phyloP scores from a whole-genome alignment of 2,113 vertebrate species.

The Cephalopholis sonnerati region DNA sequence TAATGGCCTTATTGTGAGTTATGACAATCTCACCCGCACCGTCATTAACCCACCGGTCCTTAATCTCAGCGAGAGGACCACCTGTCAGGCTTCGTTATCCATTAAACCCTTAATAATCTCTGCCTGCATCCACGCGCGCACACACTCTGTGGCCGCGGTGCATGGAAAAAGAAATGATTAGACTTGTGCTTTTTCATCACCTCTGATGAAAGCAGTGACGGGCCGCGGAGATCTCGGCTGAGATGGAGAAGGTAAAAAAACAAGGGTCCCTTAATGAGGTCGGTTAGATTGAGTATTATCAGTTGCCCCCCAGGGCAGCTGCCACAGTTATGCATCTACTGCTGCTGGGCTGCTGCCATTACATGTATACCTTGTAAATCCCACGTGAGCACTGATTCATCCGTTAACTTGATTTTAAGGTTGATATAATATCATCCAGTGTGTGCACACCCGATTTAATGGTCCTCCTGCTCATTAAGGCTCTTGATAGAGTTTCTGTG shows the following conservation, averaged over 20 bases:
- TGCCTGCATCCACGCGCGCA: background rate
- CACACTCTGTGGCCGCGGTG: conserved; percentile 6
- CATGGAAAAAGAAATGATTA: conserved; percentile 69
- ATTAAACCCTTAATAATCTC: conserved; percentile 82
- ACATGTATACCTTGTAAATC: conserved; percentile 18
- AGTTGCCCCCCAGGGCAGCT: conserved; percentile 65
- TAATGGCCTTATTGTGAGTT: conserved; percentile 85
- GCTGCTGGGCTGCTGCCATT: conserved; percentile 9
- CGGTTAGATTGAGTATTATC: conserved; percentile 76
- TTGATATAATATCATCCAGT: conserved; percentile 37
- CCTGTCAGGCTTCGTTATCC: conserved; percentile 79
- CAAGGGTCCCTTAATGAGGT: conserved; percentile 78
- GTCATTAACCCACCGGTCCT: conserved; percentile 81
- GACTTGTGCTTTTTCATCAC: conserved; percentile 72
- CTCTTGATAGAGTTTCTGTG: conserved; percentile 18
- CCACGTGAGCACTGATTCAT: conserved; percentile 43
- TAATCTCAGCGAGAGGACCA: conserved; percentile 79
- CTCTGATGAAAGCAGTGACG: conserved; percentile 36
- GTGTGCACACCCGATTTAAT: conserved; percentile 24
- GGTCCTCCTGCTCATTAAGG: conserved; percentile 44
- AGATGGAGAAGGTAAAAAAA: conserved; percentile 71
- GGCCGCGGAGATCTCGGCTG: conserved; percentile 42
- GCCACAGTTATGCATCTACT: conserved; percentile 64
- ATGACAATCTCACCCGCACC: conserved; percentile 80
- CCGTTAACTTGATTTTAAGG: conserved; percentile 42